These are phyloP conservation scores for Hystrix brachyura DNA, from an alignment of 2,113 vertebrate genomes.

Conservation along the genomic window DNA sequence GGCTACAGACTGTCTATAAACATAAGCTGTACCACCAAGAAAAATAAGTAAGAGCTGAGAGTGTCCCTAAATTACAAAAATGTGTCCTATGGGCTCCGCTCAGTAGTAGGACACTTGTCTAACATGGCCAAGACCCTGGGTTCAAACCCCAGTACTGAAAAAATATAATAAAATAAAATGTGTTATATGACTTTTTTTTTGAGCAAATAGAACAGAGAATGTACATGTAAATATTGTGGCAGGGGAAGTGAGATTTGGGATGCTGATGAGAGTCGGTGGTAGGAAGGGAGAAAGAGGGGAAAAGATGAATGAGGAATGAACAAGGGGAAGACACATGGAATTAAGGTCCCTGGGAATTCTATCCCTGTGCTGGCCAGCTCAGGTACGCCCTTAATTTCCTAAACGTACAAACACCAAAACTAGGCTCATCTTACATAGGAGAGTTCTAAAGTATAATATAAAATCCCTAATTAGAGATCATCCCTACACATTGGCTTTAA, in stretches of 20 bases:
- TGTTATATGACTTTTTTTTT: not conserved
- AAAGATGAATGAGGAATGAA: no score
- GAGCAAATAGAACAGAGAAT: no score
- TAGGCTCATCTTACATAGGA: not conserved
- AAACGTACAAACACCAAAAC: not conserved
- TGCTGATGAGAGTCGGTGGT: no score
- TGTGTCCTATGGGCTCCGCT: not conserved
- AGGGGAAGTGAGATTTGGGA: no score
- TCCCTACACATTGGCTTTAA: not conserved
- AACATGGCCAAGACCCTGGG: not conserved
- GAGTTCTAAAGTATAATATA: slow-evolving; percentile 13
- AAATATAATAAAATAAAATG: not conserved
- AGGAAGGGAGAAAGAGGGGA: no score
- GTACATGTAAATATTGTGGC: no score
- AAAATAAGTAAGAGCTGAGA: not conserved
- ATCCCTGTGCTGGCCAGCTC: not conserved
- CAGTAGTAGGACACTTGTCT: not conserved
- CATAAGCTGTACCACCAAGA: not conserved
- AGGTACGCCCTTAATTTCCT: not conserved
- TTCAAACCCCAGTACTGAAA: not conserved
- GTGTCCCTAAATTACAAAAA: not conserved
- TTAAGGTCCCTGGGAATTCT: not conserved
- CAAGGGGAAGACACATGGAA: not conserved
- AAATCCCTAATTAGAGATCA: not conserved
- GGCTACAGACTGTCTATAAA: not conserved